These are phyloP conservation scores for Miichthys miiuy DNA, from an alignment of 2,797 vertebrate genomes.

Conservation along the genomic window DNA sequence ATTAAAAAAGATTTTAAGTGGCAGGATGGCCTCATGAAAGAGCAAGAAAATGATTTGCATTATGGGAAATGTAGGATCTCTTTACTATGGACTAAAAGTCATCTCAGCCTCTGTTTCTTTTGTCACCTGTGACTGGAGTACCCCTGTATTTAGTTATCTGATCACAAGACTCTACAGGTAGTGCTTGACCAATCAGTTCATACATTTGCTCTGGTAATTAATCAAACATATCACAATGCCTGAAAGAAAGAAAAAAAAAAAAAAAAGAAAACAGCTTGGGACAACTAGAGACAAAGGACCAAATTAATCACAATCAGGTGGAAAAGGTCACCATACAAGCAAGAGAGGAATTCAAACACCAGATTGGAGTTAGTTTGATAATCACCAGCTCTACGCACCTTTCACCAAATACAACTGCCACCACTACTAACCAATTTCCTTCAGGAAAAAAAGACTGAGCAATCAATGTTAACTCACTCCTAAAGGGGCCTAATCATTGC, in stretches of 20 bases:
- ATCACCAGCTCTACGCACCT: neutral
- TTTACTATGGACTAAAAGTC: neutral
- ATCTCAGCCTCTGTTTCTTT: neutral
- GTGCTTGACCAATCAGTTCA: conserved; percentile 16
- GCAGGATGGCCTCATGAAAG: neutral
- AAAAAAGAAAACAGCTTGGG: neutral
- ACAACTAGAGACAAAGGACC: conserved; percentile 18
- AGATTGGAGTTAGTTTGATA: neutral
- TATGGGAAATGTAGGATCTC: neutral
- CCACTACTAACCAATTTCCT: neutral
- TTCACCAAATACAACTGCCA: neutral
- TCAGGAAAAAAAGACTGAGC: neutral
- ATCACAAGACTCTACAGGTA: neutral
- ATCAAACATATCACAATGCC: conserved; percentile 10
- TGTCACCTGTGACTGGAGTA: neutral
- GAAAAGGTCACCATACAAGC: neutral
- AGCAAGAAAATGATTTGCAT: neutral
- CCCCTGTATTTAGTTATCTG: neutral
- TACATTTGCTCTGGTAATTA: conserved; percentile 8
- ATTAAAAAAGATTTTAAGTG: neutral
- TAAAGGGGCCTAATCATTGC: neutral
- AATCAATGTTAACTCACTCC: neutral
- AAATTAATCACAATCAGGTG: conserved; percentile 27
- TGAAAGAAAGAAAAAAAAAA: neutral
- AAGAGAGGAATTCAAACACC: neutral